Base-by-base conservation (phyloP, 2,113 vertebrate genomes). In the Calypte anna region DNA sequence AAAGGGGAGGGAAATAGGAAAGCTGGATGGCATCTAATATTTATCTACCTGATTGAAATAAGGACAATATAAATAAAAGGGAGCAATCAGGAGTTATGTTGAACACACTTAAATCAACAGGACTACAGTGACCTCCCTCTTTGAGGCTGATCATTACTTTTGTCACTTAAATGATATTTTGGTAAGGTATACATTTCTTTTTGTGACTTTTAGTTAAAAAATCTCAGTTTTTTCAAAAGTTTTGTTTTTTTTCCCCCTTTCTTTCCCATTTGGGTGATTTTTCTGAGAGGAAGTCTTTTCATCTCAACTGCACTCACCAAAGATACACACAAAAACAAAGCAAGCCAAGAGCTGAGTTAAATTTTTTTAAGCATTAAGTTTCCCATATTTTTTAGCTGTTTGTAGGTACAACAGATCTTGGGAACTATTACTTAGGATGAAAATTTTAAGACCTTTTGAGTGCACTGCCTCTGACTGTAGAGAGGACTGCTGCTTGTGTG, bases 31-130 rank as follows among this genome's bases (percentile, higher is more conserved):
- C 86, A 96, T 92, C 73, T 83, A 31, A 38, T 92, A 91, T 94
- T 90, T 94, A 94, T 80, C 85, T 87, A 92, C 87, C 75, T 93
- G 88, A 55, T 85, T 63, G 75, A 82, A 91, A 88, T 0, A 14
- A 84, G 80, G 86, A 67, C 0, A 3, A 83, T 70, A 88, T 21
- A 40, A 75, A 63, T 53, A 72, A 91, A 92, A 88, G 28, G 50
- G 44, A 81, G 61, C 38, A 77, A 91, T 93, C 83, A 91, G 33
- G 57, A 74, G 53, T 72, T 90, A 66, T 78, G 40, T 16, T 80
- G 82, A 94, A 93, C 91, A 88, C 76, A 83, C 69, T 90, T 77
- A 83, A 87, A 83, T 82, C 82, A 82, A 86, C 50, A 83, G 44
- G 75, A 53, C 57, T 78, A 43, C 67, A 76, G 75, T 7, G 30